A percentile compares a stretch with the other conserved stretches of the same genome.
Evolutionary conservation across 2,888 invertebrate genomes (phyloP).

Genomic region (Mellilla xanthometata): DNA sequence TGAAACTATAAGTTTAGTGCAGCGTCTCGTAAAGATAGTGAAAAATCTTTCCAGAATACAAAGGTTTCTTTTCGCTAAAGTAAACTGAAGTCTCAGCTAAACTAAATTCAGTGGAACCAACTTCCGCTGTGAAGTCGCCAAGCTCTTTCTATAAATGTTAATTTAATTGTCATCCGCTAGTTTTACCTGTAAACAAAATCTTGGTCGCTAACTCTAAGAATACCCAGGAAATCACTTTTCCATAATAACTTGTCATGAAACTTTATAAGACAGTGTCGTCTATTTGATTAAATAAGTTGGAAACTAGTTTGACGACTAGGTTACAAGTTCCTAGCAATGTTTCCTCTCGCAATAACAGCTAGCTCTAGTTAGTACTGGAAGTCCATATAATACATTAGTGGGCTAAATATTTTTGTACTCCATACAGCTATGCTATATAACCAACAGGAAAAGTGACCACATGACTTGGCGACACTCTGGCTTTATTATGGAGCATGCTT

Average conservation of each 20-base stretch:
- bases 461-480: too few relatives aligned
- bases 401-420: too few relatives aligned
- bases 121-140: slow-evolving; percentile 15
- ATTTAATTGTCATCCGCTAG: slow-evolving; percentile 8
- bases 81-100: slow-evolving; percentile 13
- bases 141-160: slow-evolving; percentile 15
- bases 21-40: slow-evolving; percentile 3
- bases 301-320: slow-evolving; percentile 3
- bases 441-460: too few relatives aligned
- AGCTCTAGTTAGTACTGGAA: too few relatives aligned
- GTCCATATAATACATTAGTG: too few relatives aligned
- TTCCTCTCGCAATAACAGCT: slow-evolving; percentile 1
- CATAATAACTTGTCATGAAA: slow-evolving; percentile 9
- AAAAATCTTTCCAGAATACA: slow-evolving; percentile 4
- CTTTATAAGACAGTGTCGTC: slow-evolving; percentile 4
- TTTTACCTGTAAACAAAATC: slow-evolving; percentile 8
- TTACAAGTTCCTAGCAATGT: slow-evolving; percentile 1
- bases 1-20: not conserved
- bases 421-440: too few relatives aligned
- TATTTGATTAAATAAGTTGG: slow-evolving; percentile 11
- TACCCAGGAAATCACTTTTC: slow-evolving; percentile 8
- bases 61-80: slow-evolving; percentile 10
- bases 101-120: slow-evolving; percentile 17
- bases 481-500: too few relatives aligned
- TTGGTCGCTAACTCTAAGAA: not conserved